Base-by-base conservation (phyloP, 2,113 vertebrate genomes). In the Ondatra zibethicus region DNA sequence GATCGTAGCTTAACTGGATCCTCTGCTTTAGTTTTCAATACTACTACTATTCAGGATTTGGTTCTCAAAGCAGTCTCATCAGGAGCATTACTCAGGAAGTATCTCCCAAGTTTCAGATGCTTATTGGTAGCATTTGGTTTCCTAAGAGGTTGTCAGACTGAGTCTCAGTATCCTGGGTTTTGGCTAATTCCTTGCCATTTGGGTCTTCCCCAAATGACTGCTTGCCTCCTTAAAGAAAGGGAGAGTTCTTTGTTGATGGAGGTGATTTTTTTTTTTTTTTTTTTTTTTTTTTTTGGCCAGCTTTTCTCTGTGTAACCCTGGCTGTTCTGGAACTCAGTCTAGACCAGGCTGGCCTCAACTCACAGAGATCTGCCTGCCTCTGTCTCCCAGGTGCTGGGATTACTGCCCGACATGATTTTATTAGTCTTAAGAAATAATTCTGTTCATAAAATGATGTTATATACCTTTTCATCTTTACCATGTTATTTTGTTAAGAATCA, bases 1-100 rank as follows among this genome's bases (percentile, higher is more conserved):
- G 61, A 72, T 88, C 16, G n/a, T 92, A 82, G 61, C 25, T 92
- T 94, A 95, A 55, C 50, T 93, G 21, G 76, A 80, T 89, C 29
- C 45, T 89, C 39, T 96, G 31, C 55, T 89, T 94, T 45, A 87
- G 73, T 25, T 36, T 89, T 25, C 89, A 39, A 75, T 4, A 72
- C 45, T 36, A 42, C 90, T 6, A 39, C 78, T 39, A 75, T 95
- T 81, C 65, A 88, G 72, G 50, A 21, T 84, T 11, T 65, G 75
- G 45, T 72, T 47, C 42, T 21, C 68, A 52, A 92, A 58, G 65
- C 33, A 39, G 3, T 92, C 39, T 94, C 70, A 84, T 88, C 50
- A 77, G 50, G 94, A 84, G 61, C 10, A 70, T 12, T 47, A 1
- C 21, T 55, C 42, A 82, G 52, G 50, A 81, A 91, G 7, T 81